Percentiles rank a stretch among this genome's conserved stretches.
These are phyloP conservation scores for Leuctra nigra DNA, from an alignment of 2,888 invertebrate genomes.

Conservation along the genomic window DNA sequence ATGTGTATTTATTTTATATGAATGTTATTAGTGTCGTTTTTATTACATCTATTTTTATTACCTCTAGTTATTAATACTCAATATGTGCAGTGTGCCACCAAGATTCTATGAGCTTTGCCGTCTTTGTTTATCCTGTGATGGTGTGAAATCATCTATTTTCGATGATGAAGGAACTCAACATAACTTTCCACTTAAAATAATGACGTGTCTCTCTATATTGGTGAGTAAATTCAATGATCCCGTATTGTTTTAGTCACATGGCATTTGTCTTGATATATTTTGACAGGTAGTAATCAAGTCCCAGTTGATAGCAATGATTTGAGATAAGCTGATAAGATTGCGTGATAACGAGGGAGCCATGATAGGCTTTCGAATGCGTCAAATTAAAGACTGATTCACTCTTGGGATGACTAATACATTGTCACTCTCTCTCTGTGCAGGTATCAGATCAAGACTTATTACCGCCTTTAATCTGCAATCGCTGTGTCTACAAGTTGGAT, in stretches of 20 bases:
- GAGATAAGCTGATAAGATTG: constrained; percentile 7
- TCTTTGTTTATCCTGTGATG: constrained; percentile 78
- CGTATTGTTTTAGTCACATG: too few species aligned
- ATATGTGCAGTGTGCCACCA: constrained; percentile 88
- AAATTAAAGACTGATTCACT: constrained; percentile 3
- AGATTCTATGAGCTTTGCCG: constrained; percentile 91
- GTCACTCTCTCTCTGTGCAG: constrained; percentile 45
- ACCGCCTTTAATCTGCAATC: constrained; percentile 69
- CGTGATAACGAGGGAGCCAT: not conserved
- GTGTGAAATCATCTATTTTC: constrained; percentile 70
- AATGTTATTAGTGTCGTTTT: constrained; percentile 37
- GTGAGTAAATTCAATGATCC: constrained; percentile 59
- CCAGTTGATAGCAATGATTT: not conserved
- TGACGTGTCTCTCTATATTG: constrained; percentile 73
- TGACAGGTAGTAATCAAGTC: not conserved
- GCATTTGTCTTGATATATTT: not conserved
- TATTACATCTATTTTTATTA: constrained; percentile 24
- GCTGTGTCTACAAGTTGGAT: constrained; percentile 69
- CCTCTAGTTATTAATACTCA: constrained; percentile 43
- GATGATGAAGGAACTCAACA: constrained; percentile 66
- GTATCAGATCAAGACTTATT: constrained; percentile 68
- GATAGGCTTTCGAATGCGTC: constrained; percentile 4
- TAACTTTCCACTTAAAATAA: constrained; percentile 62
- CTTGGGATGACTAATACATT: constrained; percentile 11
- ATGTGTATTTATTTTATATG: constrained; percentile 27